These are phyloP conservation scores for Heliothis virescens DNA, from an alignment of 1,140 invertebrate species.

Conservation along the genomic window DNA sequence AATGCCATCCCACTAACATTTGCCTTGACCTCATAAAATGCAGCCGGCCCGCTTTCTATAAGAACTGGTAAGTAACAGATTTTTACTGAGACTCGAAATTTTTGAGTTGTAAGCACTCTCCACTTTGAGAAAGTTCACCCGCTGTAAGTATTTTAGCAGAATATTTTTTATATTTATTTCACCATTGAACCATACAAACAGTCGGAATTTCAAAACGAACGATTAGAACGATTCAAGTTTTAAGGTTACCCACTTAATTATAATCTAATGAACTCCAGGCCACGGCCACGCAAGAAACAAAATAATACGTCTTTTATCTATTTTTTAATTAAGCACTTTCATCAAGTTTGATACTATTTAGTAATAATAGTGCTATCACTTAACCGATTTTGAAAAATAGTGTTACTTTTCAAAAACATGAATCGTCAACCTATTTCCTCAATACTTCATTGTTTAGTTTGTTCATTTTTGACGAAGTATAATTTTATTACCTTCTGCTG, in stretches of 20 bases:
- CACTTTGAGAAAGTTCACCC: conserved; percentile 28
- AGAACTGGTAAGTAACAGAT: neutral
- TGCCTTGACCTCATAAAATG: conserved; percentile 17
- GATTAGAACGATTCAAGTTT: too few relatives aligned
- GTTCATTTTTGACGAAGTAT: too few relatives aligned
- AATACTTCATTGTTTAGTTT: too few relatives aligned
- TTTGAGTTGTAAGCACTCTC: neutral
- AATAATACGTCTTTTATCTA: neutral
- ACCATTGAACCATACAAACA: too few relatives aligned
- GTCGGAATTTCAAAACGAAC: too few relatives aligned
- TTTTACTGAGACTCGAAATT: neutral
- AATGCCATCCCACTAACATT: conserved; percentile 13
- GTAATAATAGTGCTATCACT: too few relatives aligned
- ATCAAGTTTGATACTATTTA: neutral
- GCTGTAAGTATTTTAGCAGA: too few relatives aligned
- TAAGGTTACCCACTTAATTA: too few relatives aligned
- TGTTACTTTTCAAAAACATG: neutral
- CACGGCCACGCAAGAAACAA: neutral
- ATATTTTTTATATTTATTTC: too few relatives aligned
- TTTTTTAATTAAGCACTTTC: conserved; percentile 1
- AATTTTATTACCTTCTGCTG: too few relatives aligned
- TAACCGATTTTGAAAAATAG: neutral
- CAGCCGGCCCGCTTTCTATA: conserved; percentile 12
- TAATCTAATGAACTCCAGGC: too few relatives aligned
- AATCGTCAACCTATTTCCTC: neutral